Evolutionary conservation across 2,113 vertebrate species (phyloP).

Genomic region (Capra hircus): DNA sequence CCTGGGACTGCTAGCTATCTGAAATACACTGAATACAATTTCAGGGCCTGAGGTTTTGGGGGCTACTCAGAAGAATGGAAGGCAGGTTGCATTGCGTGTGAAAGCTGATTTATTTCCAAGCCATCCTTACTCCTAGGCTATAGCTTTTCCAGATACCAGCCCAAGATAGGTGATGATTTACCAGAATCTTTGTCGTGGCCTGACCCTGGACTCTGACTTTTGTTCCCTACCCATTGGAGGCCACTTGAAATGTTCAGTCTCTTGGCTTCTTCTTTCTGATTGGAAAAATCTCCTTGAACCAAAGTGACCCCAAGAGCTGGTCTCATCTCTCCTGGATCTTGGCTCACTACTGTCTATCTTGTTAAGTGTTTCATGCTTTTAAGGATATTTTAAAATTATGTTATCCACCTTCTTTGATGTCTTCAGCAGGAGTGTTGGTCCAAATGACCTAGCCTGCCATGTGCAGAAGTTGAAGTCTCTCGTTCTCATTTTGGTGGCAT

Average conservation of each 20-base stretch:
- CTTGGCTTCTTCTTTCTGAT: not conserved
- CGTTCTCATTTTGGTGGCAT: not conserved
- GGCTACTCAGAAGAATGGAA: not conserved
- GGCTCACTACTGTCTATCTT: not conserved
- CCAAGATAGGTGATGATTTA: not conserved
- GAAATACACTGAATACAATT: not conserved
- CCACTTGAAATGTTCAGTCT: not conserved
- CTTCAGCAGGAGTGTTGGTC: not conserved
- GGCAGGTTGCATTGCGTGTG: not conserved
- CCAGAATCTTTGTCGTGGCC: not conserved
- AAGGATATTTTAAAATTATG: not conserved
- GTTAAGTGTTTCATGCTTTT: not conserved
- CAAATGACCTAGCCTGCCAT: not conserved
- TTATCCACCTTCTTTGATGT: not conserved
- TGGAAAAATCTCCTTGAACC: not conserved
- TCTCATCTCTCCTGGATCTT: not conserved
- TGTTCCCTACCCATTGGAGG: not conserved
- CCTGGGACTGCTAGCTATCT: not conserved
- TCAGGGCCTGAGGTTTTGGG: not conserved
- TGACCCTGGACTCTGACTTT: constrained; percentile 14
- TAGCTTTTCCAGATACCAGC: not conserved
- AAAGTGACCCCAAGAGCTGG: not conserved
- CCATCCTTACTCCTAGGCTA: not conserved
- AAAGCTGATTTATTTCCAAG: not conserved
- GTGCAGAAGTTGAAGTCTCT: not conserved